Evolutionary conservation across 2,888 invertebrate species (phyloP).

Genomic region (Ptychoptera contaminata): DNA sequence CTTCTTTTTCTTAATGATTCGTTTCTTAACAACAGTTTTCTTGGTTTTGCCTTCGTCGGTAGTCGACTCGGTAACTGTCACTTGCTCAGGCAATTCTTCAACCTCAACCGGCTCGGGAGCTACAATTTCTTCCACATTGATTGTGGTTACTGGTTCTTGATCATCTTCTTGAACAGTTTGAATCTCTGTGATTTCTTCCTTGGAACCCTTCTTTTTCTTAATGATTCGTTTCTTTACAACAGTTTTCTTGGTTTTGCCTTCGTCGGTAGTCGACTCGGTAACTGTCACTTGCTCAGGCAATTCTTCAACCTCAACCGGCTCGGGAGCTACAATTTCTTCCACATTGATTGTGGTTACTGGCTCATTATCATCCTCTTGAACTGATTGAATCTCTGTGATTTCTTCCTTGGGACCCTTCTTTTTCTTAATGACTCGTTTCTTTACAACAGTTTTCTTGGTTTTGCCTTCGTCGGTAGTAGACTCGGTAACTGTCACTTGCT

Average conservation of each 20-base stretch:
- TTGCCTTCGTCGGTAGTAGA: constrained; percentile 14
- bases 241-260: constrained; percentile 18
- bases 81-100: constrained; percentile 23
- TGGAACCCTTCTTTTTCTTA: constrained; percentile 17
- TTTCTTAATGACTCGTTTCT: constrained; percentile 16
- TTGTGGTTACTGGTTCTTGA: constrained; percentile 14
- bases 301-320: constrained; percentile 11
- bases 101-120: constrained; percentile 12
- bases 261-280: constrained; percentile 20
- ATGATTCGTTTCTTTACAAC: constrained; percentile 18
- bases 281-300: constrained; percentile 10
- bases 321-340: constrained; percentile 18
- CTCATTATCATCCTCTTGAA: constrained; percentile 22
- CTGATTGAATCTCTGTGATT: constrained; percentile 19
- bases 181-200: constrained; percentile 17
- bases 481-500: constrained; percentile 7
- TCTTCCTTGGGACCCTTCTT: constrained; percentile 23
- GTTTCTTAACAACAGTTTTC: constrained; percentile 21
- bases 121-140: constrained; percentile 3
- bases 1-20: constrained; percentile 21
- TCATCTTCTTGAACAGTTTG: constrained; percentile 20
- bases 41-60: constrained; percentile 17
- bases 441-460: constrained; percentile 15
- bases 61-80: constrained; percentile 6
- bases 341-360: constrained; percentile 24